Evolutionary conservation across 2,113 vertebrate species (phyloP).

Genomic region (Electrona antarctica): DNA sequence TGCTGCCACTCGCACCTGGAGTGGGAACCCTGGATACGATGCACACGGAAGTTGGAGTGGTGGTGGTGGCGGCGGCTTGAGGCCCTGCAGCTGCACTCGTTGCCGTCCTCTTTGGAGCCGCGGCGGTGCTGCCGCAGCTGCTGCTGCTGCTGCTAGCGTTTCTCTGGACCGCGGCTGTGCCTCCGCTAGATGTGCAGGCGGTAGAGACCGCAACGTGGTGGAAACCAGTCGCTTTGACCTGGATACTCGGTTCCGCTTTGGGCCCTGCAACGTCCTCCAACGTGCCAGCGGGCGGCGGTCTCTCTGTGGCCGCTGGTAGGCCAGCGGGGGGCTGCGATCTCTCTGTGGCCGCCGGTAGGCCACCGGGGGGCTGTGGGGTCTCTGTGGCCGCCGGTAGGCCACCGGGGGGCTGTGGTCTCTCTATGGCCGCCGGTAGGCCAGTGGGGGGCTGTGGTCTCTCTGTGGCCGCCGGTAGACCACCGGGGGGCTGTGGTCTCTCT

Average conservation of each 20-base stretch:
- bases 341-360: neutral
- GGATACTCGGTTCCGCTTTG: neutral
- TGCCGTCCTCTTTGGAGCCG: neutral
- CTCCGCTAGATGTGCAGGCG: neutral
- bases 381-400: neutral
- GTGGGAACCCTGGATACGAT: constrained; percentile 42
- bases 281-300: neutral
- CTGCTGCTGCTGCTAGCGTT: neutral
- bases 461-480: neutral
- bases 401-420: neutral
- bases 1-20: neutral
- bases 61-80: neutral
- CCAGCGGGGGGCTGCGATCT: neutral
- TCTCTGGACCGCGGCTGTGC: neutral
- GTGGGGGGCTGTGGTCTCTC: too few species aligned
- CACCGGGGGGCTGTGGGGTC: neutral
- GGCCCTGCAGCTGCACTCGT: neutral
- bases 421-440: too few species aligned
- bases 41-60: constrained; percentile 33
- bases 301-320: neutral
- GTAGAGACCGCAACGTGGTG: neutral
- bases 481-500: neutral
- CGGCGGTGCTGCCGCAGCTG: neutral
- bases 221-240: neutral
- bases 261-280: neutral